Evolutionary conservation across 2,113 vertebrate species (phyloP), one percentile per base, ranked within the genome.

Genomic region (Pelodiscus sinensis): DNA sequence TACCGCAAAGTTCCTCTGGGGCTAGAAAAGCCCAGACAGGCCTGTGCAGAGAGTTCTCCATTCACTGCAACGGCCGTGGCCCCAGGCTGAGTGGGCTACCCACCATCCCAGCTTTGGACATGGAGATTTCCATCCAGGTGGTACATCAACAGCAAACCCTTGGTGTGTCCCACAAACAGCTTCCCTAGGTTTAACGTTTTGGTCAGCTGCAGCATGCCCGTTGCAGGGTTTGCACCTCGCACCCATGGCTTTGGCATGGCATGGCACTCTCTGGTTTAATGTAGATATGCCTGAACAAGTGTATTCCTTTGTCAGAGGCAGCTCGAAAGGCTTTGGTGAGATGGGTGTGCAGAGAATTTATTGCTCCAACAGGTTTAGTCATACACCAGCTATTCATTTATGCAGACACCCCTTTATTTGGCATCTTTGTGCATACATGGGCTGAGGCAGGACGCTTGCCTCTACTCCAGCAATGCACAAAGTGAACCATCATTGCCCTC

Each of bases 401-500:
- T 96, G 96, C 94, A 91, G 87, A 4, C 54, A 93, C 52, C 78
- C 82, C n/a, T 77, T 54, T 54, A 3, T n/a, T 13, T 4, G 85
- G 68, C 60, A 24, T 44, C 87, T 58, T 80, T 0, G 79, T 2
- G 88, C 86, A 7, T 1, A 4, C 54, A 80, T 0, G 79, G 77
- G 29, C 44, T 9, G 27, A 68, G 16, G 50, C 78, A 77, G 83
- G 77, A 57, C 7, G 81, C 52, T 25, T 78, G 3, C 9, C 68
- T 1, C 44, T 44, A 44, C 44, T 2, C n/a, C 57, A 5, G 90
- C 56, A 3, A n/a, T 25, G 4, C 9, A 4, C 92, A 86, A 51
- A 8, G 85, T 79, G 93, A 98, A 97, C 96, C 97, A 97, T 97
- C 98, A 98, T 97, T 98, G 97, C 98, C 99, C 98, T 98, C 98